Evolutionary conservation across 2,888 invertebrate genomes (phyloP).

Genomic region (Diaperis boleti): DNA sequence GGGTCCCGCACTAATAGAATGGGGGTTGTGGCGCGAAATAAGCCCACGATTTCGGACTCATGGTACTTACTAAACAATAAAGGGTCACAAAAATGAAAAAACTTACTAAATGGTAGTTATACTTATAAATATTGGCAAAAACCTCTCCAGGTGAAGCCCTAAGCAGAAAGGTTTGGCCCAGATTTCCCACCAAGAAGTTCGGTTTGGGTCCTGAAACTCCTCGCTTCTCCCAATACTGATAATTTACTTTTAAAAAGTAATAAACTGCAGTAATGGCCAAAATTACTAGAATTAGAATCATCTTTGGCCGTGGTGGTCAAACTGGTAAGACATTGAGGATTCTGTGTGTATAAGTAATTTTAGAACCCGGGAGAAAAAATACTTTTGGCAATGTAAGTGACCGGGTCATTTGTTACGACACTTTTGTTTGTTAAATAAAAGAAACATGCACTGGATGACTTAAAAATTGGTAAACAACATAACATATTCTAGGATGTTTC

Average conservation of each 20-base stretch:
- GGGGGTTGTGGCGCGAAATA: slow-evolving; percentile 58
- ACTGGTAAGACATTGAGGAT: background rate
- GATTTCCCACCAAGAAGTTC: slow-evolving; percentile 47
- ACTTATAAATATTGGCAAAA: slow-evolving; percentile 57
- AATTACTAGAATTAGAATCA: slow-evolving; percentile 12
- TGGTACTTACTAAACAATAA: slow-evolving; percentile 54
- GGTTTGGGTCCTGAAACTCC: slow-evolving; percentile 52
- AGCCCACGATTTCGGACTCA: slow-evolving; percentile 59
- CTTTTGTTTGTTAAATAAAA: no score
- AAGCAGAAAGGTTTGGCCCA: slow-evolving; percentile 49
- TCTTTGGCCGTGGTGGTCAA: background rate
- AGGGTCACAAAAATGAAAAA: background rate
- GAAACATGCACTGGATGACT: no score
- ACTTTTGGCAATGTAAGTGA: no score
- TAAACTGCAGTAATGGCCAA: slow-evolving; percentile 1
- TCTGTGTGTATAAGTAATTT: no score
- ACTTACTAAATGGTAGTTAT: background rate
- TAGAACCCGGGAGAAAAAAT: no score
- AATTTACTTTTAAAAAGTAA: slow-evolving; percentile 23
- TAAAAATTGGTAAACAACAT: no score
- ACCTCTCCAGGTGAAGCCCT: slow-evolving; percentile 53
- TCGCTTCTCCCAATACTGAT: slow-evolving; percentile 49
- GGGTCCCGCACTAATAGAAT: slow-evolving; percentile 59
- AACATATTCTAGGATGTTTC: no score
- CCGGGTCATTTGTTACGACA: no score